Base-by-base conservation (phyloP, 2,888 invertebrate species). In the Netelia inedita region DNA sequence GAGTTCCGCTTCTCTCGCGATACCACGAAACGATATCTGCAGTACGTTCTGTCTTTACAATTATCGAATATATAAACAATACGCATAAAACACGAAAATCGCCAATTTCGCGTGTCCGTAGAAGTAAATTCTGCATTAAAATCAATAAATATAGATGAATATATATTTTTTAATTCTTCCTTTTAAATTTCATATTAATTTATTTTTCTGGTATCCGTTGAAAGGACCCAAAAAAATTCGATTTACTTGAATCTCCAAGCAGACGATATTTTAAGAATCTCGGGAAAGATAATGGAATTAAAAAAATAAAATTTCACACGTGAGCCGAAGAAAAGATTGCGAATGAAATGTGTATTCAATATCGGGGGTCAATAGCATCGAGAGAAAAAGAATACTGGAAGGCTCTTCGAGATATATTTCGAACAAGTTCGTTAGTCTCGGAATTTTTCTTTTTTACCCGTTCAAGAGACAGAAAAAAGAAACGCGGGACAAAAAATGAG, bases 321-420 rank as follows among this genome's bases (percentile, higher is more conserved):
- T 19, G 21, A 65, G 46, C n/a, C 65, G 23, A 57, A 53, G 19
- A 79, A 19, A 61, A 57, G 53, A 57, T 57, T 8, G 28, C 23
- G 50, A 28, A 35, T 53, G 6, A 61, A 59, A 43, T 28, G 59
- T 16, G 5, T 14, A 35, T 19, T 16, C 50, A 65, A 21, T 14
- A 10, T 53, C 71, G 16, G 43, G 82, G 88, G 88, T 88, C 87
- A 89, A 90, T 90, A 88, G 87, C 89, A 87, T 59, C 69, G 79
- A 9, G n/a, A 71, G 9, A 41, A 65, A 72, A 53, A 9, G 21
- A 43, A 43, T 59, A 41, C 50, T n/a, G 11, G 50, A n/a, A 50
- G 50, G n/a, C 3, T n/a, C 14, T 10, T 41, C 28, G 35, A 50
- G 50, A 43, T 11, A 19, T 35, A 68, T 23, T 43, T 50, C 55